These are phyloP conservation scores for Malthinus seriepunctatus DNA, from an alignment of 2,888 invertebrate genomes.

Conservation along the genomic window DNA sequence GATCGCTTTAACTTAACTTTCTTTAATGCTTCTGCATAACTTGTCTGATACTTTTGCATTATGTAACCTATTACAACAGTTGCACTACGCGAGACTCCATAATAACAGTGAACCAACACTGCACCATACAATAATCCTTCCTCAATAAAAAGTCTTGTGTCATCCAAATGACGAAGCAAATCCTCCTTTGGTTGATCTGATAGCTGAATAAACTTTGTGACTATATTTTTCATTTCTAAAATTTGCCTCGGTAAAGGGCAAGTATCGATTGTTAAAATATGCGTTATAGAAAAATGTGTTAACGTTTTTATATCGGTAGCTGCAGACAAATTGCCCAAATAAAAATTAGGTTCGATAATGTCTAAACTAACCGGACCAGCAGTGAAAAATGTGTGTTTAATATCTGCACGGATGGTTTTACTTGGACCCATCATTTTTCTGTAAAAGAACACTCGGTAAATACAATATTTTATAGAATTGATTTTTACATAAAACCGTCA, in stretches of 20 bases:
- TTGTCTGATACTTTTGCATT: slow-evolving; percentile 82
- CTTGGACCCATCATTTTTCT: slow-evolving; percentile 2
- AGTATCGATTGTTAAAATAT: slow-evolving; percentile 82
- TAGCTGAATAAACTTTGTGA: slow-evolving; percentile 76
- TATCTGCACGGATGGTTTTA: slow-evolving; percentile 27
- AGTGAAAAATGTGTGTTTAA: slow-evolving; percentile 56
- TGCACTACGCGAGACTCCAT: slow-evolving; percentile 89
- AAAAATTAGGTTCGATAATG: slow-evolving; percentile 60
- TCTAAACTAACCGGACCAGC: slow-evolving; percentile 63
- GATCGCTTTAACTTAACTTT: slow-evolving; percentile 70
- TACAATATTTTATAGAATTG: too few species aligned
- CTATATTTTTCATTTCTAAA: slow-evolving; percentile 67
- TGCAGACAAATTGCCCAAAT: slow-evolving; percentile 76
- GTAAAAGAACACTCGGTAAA: too few species aligned
- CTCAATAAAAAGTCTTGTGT: slow-evolving; percentile 76
- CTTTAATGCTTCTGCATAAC: slow-evolving; percentile 72
- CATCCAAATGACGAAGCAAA: slow-evolving; percentile 76
- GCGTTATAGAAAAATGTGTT: slow-evolving; percentile 68
- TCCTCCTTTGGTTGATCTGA: slow-evolving; percentile 86
- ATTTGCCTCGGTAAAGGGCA: slow-evolving; percentile 80
- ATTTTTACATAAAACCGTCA: too few species aligned
- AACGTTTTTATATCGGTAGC: slow-evolving; percentile 74
- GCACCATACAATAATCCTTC: slow-evolving; percentile 67
- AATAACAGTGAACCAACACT: slow-evolving; percentile 89
- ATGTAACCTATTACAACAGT: slow-evolving; percentile 84